Percentiles rank a stretch among this genome's conserved stretches.
Evolutionary conservation across 1,140 invertebrate genomes (phyloP).

Genomic region (Bilobella aurantiaca): DNA sequence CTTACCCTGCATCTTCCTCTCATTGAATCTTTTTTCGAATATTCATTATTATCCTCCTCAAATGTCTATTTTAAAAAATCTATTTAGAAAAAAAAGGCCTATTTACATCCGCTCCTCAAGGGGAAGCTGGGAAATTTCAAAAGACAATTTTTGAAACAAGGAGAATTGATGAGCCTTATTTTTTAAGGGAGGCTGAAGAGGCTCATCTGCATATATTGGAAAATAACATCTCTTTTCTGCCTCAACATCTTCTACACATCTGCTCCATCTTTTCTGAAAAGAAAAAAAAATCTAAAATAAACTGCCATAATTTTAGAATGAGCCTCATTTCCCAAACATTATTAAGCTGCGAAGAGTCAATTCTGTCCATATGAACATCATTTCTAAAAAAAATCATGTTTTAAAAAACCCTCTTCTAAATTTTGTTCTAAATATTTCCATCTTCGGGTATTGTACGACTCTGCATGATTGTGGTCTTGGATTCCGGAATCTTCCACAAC

Average conservation of each 20-base stretch:
- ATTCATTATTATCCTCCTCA: constrained; percentile 3
- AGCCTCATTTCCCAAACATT: too few species aligned
- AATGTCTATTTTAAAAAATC: too few species aligned
- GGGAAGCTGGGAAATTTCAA: neutral
- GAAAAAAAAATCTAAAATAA: constrained; percentile 6
- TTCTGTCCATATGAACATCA: too few species aligned
- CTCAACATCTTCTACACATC: neutral
- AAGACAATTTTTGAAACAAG: neutral
- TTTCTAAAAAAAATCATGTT: too few species aligned
- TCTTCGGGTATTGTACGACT: too few species aligned
- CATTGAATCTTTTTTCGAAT: neutral
- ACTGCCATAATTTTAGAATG: too few species aligned
- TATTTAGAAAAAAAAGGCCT: too few species aligned
- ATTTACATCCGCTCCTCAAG: neutral
- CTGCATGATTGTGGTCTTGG: too few species aligned
- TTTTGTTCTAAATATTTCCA: too few species aligned
- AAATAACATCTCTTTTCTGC: neutral
- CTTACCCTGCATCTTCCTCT: neutral
- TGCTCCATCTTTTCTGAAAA: neutral
- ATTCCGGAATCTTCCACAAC: too few species aligned
- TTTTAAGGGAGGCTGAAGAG: neutral
- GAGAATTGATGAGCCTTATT: neutral
- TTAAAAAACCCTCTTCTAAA: too few species aligned
- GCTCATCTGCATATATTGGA: constrained; percentile 6
- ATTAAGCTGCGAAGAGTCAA: too few species aligned